Base-by-base conservation (phyloP, 1,140 invertebrate species). In the Drosophila truncata region DNA sequence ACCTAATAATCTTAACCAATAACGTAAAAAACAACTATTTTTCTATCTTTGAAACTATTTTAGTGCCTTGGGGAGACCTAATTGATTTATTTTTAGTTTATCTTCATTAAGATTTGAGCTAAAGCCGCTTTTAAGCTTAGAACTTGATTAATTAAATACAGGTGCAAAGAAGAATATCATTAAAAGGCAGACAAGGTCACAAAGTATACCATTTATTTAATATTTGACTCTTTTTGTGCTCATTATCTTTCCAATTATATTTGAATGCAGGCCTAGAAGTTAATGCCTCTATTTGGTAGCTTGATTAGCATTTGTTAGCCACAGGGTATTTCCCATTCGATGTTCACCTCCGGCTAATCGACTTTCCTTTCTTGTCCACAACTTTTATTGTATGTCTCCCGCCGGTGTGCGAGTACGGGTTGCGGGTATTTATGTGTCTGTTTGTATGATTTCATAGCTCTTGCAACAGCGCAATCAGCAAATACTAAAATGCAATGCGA, bases 401-500 rank as follows among this genome's bases (percentile, higher is more conserved):
- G 71, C 57, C 39, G 42, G 54, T 39, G 55, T 78, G 69, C 44
- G 31, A 44, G 46, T 69, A 23, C 35, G 54, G 33, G 63, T 54
- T 69, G 25, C 35, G 55, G 29, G 65, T 69, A 78, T 73, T 60
- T 69, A 78, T 60, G 57, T 78, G 67, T 63, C 47, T 60, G 52
- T 82, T 60, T 86, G 58, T 79, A 82, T 85, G 76, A 82, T 87
- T 87, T 79, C 62, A 80, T 64, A 88, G 76, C 55, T 78, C 59
- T 83, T 49, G 80, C 66, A 69, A 83, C 80, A 74, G 70, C 47
- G 80, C 79, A 86, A 76, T 79, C 85, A 70, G 70, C 75, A 79
- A 86, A 79, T 76, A 71, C 76, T 54, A 71, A 86, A 87, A 82
- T 88, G 82, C 83, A 86, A 71, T 78, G 65, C 78, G 46, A 73